A percentile compares a stretch with the other conserved stretches of the same genome.
Conservation (phyloP, 2,797 vertebrate genomes). For the Lepus oiostolus region DNA sequence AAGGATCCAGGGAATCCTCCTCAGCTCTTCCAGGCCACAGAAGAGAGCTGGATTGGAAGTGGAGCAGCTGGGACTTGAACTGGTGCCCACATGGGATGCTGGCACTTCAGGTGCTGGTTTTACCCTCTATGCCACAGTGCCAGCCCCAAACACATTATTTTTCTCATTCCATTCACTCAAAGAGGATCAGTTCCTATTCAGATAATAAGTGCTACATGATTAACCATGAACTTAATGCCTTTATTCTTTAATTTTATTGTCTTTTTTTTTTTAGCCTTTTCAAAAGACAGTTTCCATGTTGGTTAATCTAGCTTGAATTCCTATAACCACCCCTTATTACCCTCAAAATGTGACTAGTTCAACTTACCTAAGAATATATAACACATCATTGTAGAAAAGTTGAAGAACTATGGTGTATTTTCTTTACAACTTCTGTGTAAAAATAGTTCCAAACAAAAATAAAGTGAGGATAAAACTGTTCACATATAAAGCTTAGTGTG, state of each 20-base stretch:
- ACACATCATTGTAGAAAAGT: slow-evolving; percentile 32
- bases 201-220: slow-evolving; percentile 3
- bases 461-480: neutral
- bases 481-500: neutral
- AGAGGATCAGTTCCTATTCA: slow-evolving; percentile 34
- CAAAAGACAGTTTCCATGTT: slow-evolving; percentile 40
- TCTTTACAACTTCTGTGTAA: slow-evolving; percentile 55
- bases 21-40: too few relatives aligned
- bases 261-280: slow-evolving; percentile 15
- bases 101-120: too few relatives aligned
- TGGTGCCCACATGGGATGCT: too few relatives aligned
- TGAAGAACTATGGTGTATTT: slow-evolving; percentile 23
- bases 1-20: too few relatives aligned
- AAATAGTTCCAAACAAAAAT: slow-evolving; percentile 59
- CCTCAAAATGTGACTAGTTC: neutral
- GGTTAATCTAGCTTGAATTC: slow-evolving; percentile 48
- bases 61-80: too few relatives aligned
- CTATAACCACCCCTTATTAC: neutral
- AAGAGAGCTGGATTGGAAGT: too few relatives aligned
- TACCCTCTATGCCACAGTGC: too few relatives aligned
- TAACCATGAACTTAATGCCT: slow-evolving; percentile 31
- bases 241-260: slow-evolving; percentile 37
- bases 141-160: neutral
- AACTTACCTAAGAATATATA: slow-evolving; percentile 33
- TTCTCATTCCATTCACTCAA: slow-evolving; percentile 25